Evolutionary conservation across 2,888 invertebrate species (phyloP).

Genomic region (Spodoptera littoralis): DNA sequence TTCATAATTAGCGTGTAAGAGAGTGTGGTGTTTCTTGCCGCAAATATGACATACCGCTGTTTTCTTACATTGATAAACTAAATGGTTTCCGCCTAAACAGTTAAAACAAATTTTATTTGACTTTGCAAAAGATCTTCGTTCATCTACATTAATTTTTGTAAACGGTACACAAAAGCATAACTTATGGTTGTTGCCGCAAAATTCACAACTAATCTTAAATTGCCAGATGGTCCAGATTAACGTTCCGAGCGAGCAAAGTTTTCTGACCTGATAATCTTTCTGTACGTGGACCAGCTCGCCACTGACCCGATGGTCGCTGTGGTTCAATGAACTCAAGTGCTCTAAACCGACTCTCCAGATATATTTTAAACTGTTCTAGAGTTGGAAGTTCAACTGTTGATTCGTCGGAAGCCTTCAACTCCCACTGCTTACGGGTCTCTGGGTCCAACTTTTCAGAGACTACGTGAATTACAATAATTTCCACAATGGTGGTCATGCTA

Average conservation of each 20-base stretch:
- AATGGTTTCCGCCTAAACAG: conserved; percentile 5
- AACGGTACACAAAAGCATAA: conserved; percentile 1
- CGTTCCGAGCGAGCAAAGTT: background rate
- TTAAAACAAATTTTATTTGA: conserved; percentile 6
- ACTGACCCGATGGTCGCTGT: background rate
- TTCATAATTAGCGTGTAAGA: background rate
- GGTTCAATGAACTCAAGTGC: conserved; percentile 1
- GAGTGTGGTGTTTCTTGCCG: conserved; percentile 1
- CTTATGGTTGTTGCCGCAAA: conserved; percentile 4
- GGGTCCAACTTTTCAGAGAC: background rate
- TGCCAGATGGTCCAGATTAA: background rate
- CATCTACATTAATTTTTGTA: conserved; percentile 1
- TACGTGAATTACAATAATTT: background rate
- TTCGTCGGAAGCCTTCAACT: background rate
- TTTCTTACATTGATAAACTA: conserved; percentile 1
- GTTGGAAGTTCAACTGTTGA: background rate
- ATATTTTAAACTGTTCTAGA: conserved; percentile 2
- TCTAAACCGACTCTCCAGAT: conserved; percentile 1
- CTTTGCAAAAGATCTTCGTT: background rate
- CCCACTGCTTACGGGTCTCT: background rate
- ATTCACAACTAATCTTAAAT: background rate
- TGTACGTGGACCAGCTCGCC: background rate
- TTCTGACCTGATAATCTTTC: conserved; percentile 4
- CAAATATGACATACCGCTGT: background rate
- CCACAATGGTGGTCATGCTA: background rate